These are phyloP conservation scores for Periophthalmus magnuspinnatus DNA, from an alignment of 2,797 vertebrate species.

Conservation along the genomic window DNA sequence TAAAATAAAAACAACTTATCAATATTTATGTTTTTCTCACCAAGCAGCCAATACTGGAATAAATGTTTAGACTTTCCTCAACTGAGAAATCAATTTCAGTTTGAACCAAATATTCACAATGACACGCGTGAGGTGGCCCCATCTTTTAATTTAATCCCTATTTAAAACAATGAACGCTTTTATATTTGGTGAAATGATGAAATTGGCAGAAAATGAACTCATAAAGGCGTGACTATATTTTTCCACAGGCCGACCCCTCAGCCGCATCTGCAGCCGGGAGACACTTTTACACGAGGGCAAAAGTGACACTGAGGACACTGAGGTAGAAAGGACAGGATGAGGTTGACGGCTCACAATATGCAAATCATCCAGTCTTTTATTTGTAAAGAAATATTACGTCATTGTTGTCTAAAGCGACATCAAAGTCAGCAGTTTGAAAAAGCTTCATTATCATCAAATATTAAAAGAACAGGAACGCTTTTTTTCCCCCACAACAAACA, in stretches of 20 bases:
- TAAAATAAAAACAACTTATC: conserved; percentile 13
- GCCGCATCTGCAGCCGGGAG: conserved; percentile 56
- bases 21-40: not conserved
- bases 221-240: conserved; percentile 60
- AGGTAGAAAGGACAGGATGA: conserved; percentile 63
- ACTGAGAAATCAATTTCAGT: conserved; percentile 44
- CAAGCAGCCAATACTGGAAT: not conserved
- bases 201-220: conserved; percentile 55
- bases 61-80: conserved; percentile 3
- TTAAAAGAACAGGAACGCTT: not conserved
- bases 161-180: conserved; percentile 47
- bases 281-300: conserved; percentile 67
- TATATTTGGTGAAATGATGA: conserved; percentile 51
- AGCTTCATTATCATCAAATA: not conserved
- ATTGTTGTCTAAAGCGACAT: not conserved
- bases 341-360: conserved; percentile 53
- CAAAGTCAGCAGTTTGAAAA: conserved; percentile 10
- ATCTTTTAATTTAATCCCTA: conserved; percentile 45
- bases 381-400: conserved; percentile 32
- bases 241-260: conserved; percentile 52
- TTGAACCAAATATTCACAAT: conserved; percentile 36
- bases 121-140: conserved; percentile 14
- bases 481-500: conserved; percentile 7
- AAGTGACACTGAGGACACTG: conserved; percentile 66
- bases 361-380: conserved; percentile 52